Conservation (phyloP, 1,140 invertebrate species). For the Pygmarrhopalites habei region DNA sequence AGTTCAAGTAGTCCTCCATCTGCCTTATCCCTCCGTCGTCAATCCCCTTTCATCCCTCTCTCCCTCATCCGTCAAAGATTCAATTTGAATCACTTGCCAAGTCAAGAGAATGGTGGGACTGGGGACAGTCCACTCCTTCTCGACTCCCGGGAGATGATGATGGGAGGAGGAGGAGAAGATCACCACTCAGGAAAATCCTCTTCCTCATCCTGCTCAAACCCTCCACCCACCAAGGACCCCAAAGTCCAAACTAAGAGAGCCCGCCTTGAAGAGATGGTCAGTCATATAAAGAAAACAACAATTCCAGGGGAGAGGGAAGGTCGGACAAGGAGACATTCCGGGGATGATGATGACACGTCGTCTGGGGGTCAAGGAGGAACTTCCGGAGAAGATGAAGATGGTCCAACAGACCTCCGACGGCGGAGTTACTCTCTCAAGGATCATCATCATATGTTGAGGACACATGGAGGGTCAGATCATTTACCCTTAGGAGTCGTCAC, state of each 20-base stretch:
- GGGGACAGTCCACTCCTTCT: not conserved
- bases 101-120: not conserved
- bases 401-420: constrained; percentile 20
- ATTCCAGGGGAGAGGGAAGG: not conserved
- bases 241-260: constrained; percentile 36
- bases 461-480: no score
- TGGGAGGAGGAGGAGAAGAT: not conserved
- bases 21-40: constrained; percentile 1
- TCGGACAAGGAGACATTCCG: constrained; percentile 22
- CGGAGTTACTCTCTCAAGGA: no score
- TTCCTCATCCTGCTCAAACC: not conserved
- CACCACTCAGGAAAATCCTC: not conserved
- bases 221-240: constrained; percentile 1
- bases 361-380: constrained; percentile 35
- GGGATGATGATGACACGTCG: constrained; percentile 30
- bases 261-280: constrained; percentile 39
- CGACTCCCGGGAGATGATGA: not conserved
- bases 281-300: constrained; percentile 35
- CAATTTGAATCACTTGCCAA: constrained; percentile 13
- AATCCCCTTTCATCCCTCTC: constrained; percentile 37
- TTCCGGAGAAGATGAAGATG: constrained; percentile 32
- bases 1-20: constrained; percentile 13
- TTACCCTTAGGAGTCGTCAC: no score
- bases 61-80: constrained; percentile 35
- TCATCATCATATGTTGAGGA: no score